Evolutionary conservation across 2,888 invertebrate species (phyloP).

Genomic region (Drosophila parthenogenetica): DNA sequence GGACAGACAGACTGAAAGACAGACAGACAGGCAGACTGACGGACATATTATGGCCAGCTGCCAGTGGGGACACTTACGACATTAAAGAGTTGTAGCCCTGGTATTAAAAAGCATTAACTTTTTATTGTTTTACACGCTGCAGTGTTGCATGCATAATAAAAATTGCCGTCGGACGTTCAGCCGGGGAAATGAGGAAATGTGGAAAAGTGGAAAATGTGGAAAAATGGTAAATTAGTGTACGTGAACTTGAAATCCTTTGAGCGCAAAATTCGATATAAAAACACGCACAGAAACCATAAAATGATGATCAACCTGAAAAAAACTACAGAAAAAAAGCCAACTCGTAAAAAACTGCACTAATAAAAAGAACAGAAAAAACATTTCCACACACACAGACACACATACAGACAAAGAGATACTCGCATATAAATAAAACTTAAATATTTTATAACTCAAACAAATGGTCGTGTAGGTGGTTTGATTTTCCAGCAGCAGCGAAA

Average conservation of each 20-base stretch:
- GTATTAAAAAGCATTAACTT: constrained; percentile 68
- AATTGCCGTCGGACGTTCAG: background rate
- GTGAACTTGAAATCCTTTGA: constrained; percentile 82
- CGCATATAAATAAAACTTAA: constrained; percentile 52
- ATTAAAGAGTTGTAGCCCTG: constrained; percentile 75
- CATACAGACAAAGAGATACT: constrained; percentile 21
- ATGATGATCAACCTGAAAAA: constrained; percentile 52
- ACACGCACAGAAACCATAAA: constrained; percentile 77
- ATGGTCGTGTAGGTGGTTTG: constrained; percentile 46
- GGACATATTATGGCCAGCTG: constrained; percentile 49
- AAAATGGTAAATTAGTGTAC: constrained; percentile 62
- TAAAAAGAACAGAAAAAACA: constrained; percentile 58
- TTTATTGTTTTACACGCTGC: constrained; percentile 65
- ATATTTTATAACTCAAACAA: constrained; percentile 47
- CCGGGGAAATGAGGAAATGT: background rate
- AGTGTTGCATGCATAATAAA: constrained; percentile 44
- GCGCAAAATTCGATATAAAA: constrained; percentile 73
- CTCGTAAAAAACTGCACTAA: constrained; percentile 73
- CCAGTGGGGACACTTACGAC: constrained; percentile 30
- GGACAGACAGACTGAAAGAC: constrained; percentile 40
- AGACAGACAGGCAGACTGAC: constrained; percentile 46
- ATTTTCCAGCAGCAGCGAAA: constrained; percentile 20
- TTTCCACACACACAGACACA: constrained; percentile 43
- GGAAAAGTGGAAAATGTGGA: background rate
- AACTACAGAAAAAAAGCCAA: constrained; percentile 34